Conservation (phyloP, 2,888 invertebrate species). For the Teinopalpus imperialis region DNA sequence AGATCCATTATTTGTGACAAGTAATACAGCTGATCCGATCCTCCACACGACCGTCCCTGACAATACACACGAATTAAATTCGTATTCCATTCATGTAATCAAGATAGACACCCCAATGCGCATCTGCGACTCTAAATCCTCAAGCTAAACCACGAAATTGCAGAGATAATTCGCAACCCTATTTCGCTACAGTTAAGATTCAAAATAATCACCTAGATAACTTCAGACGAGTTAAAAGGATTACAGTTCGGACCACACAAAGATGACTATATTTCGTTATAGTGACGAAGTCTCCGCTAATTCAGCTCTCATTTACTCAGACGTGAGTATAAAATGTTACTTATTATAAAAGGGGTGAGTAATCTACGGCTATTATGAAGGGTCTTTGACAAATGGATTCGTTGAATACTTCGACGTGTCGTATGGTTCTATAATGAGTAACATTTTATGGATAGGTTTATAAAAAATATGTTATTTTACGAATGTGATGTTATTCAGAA, state of each 20-base stretch:
- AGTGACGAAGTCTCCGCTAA: constrained; percentile 40
- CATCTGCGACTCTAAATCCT: constrained; percentile 59
- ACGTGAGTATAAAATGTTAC: constrained; percentile 32
- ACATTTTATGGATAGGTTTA: constrained; percentile 26
- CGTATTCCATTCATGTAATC: constrained; percentile 67
- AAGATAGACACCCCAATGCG: constrained; percentile 67
- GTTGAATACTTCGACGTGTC: constrained; percentile 34
- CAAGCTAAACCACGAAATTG: constrained; percentile 28
- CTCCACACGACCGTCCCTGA: constrained; percentile 35
- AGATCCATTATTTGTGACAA: constrained; percentile 60
- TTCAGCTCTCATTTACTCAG: constrained; percentile 42
- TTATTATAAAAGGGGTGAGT: constrained; percentile 54
- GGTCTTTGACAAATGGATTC: constrained; percentile 40
- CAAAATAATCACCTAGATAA: constrained; percentile 2
- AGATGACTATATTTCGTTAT: constrained; percentile 35
- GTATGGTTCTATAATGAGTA: constrained; percentile 32
- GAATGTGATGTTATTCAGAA: too few species aligned
- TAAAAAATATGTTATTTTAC: neutral
- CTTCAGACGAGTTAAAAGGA: constrained; percentile 46
- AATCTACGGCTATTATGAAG: constrained; percentile 44
- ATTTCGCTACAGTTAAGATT: constrained; percentile 28
- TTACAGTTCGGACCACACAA: constrained; percentile 45
- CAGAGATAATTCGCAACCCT: constrained; percentile 37
- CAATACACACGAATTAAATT: constrained; percentile 62
- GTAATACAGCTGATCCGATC: constrained; percentile 54